Percentiles rank a stretch among this genome's conserved stretches.
These are phyloP conservation scores for Sparidentex hasta DNA, from an alignment of 2,797 vertebrate genomes.

Conservation along the genomic window DNA sequence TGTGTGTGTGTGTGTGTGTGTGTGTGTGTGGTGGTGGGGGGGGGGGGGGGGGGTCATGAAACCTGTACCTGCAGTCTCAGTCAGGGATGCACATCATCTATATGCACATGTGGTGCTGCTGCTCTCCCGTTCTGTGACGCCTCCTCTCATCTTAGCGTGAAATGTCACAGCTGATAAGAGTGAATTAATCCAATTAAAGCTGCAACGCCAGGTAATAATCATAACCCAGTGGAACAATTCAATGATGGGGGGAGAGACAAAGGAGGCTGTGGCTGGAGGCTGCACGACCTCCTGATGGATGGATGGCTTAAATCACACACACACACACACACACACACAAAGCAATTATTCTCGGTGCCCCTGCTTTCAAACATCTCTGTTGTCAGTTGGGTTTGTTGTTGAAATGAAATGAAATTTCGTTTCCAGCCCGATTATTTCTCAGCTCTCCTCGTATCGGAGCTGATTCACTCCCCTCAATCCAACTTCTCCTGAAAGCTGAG, in stretches of 20 bases:
- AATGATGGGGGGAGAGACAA: not conserved
- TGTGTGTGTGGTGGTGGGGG: no score
- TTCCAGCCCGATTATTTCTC: not conserved
- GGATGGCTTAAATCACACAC: no score
- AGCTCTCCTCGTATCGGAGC: not conserved
- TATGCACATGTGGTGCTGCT: not conserved
- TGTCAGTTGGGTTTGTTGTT: not conserved
- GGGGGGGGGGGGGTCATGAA: not conserved
- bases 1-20: no score
- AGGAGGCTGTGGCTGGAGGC: not conserved
- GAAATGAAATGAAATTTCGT: not conserved
- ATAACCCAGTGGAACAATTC: not conserved
- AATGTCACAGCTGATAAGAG: not conserved
- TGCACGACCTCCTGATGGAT: conserved; percentile 4
- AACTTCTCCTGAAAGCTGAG: not conserved
- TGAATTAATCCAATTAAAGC: not conserved
- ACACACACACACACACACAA: no score
- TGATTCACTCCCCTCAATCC: not conserved
- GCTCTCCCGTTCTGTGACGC: not conserved
- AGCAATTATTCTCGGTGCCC: not conserved
- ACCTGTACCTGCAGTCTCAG: not conserved
- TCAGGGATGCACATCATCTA: not conserved
- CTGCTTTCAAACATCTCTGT: not conserved
- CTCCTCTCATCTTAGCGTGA: conserved; percentile 1
- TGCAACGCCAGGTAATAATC: not conserved